Conservation (phyloP, 37 sponge, comb jelly and placozoan species). For the Hormiphora californensis region DNA sequence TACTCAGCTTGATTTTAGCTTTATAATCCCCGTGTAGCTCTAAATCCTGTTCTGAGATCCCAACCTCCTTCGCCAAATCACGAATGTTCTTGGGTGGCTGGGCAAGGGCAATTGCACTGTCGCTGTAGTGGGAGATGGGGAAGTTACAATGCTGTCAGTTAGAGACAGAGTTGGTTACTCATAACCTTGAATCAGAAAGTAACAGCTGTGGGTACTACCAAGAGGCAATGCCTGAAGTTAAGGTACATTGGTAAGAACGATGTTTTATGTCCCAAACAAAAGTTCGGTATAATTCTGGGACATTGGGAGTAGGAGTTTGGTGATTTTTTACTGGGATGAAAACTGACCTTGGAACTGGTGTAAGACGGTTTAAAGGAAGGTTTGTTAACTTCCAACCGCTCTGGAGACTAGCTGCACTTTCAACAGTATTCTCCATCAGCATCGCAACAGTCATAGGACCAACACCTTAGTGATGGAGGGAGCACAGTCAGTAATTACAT, state of each 20-base stretch:
- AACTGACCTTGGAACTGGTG: slow-evolving; percentile 80
- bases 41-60: slow-evolving; percentile 72
- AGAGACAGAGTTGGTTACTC: too few species aligned
- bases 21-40: slow-evolving; percentile 83
- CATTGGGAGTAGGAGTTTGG: too few species aligned
- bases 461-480: slow-evolving; percentile 59
- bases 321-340: too few species aligned
- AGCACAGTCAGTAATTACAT: too few species aligned
- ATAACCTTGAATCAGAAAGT: slow-evolving; percentile 58
- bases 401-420: slow-evolving; percentile 55
- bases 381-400: slow-evolving; percentile 66
- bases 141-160: too few species aligned
- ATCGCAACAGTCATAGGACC: slow-evolving; percentile 99
- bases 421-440: slow-evolving; percentile 82
- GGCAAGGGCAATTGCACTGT: slow-evolving; percentile 59
- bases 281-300: too few species aligned
- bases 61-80: slow-evolving; percentile 77
- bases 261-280: too few species aligned
- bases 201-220: background rate
- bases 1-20: slow-evolving; percentile 62
- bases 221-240: background rate
- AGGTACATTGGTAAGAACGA: too few species aligned
- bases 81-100: slow-evolving; percentile 78
- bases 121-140: background rate
- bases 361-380: slow-evolving; percentile 63